Evolutionary conservation across 1,140 invertebrate genomes (phyloP).

Genomic region (Orussus abietinus): DNA sequence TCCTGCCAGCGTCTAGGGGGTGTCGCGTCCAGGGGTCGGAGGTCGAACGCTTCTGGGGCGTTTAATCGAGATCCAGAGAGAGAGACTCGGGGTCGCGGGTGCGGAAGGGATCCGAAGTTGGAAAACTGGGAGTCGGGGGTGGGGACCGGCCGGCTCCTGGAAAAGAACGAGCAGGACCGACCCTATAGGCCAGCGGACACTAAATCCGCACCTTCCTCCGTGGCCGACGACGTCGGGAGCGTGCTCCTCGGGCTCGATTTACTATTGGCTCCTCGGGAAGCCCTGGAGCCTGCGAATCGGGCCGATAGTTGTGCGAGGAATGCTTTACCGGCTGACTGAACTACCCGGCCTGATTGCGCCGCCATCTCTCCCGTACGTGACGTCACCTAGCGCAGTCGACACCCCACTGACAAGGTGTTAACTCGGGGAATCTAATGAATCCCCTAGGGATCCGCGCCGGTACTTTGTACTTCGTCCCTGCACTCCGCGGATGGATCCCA

Average conservation of each 20-base stretch:
- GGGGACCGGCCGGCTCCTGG: background rate
- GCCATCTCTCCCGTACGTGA: conserved; percentile 30
- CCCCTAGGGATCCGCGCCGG: no score
- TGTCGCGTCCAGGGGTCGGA: no score
- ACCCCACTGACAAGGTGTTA: background rate
- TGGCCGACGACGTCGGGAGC: background rate
- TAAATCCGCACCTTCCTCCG: background rate
- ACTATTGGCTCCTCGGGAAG: no score
- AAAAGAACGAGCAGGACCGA: no score
- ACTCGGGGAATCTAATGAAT: background rate
- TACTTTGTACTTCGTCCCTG: no score
- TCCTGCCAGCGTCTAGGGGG: no score
- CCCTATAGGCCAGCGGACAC: background rate
- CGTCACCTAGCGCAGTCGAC: conserved; percentile 9
- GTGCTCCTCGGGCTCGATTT: background rate
- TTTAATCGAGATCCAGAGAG: no score
- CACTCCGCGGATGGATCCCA: no score
- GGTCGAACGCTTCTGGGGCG: no score
- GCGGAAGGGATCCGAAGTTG: background rate
- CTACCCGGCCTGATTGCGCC: conserved; percentile 27
- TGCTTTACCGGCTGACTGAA: conserved; percentile 28
- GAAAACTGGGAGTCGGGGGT: background rate
- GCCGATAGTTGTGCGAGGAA: no score
- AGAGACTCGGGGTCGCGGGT: no score
- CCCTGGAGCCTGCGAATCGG: no score